These are phyloP conservation scores for Cotesia chilonis DNA, from an alignment of 1,140 invertebrate species.

Conservation along the genomic window DNA sequence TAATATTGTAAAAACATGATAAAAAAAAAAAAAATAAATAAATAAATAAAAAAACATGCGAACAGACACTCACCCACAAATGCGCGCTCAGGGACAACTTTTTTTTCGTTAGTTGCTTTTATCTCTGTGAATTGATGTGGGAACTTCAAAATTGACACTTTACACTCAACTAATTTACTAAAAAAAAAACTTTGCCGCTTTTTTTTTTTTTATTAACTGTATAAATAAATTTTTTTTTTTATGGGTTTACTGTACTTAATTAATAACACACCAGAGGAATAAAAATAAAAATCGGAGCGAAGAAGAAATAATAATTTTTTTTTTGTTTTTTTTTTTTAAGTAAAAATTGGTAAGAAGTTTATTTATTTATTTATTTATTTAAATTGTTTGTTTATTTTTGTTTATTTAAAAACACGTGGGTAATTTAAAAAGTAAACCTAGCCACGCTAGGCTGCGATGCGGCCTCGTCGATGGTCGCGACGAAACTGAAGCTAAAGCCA, in stretches of 20 bases:
- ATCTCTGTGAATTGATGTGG: not conserved
- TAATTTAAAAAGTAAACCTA: not conserved
- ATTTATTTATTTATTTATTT: not conserved
- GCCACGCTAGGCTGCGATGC: slow-evolving; percentile 34
- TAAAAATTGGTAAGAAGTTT: no score
- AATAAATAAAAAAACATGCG: slow-evolving; percentile 7
- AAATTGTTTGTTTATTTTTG: not conserved
- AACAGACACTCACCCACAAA: slow-evolving; percentile 12
- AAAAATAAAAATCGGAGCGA: no score
- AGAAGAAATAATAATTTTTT: no score
- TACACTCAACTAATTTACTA: slow-evolving; percentile 1
- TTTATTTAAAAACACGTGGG: slow-evolving; percentile 5
- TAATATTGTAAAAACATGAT: not conserved
- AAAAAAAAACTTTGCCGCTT: not conserved
- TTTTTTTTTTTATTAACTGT: not conserved
- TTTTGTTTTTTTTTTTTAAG: no score
- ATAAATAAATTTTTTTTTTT: not conserved
- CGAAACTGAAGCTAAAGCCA: slow-evolving; percentile 53
- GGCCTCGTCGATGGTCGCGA: slow-evolving; percentile 52
- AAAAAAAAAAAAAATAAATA: no score
- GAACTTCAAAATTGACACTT: slow-evolving; percentile 1
- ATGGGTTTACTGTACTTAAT: no score
- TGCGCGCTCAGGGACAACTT: slow-evolving; percentile 18
- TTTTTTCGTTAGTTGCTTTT: slow-evolving; percentile 10
- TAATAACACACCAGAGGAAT: no score